A percentile compares a stretch with the other conserved stretches of the same genome.
These are phyloP conservation scores for Itoplectis maculator DNA, from an alignment of 2,888 invertebrate genomes.

Conservation along the genomic window DNA sequence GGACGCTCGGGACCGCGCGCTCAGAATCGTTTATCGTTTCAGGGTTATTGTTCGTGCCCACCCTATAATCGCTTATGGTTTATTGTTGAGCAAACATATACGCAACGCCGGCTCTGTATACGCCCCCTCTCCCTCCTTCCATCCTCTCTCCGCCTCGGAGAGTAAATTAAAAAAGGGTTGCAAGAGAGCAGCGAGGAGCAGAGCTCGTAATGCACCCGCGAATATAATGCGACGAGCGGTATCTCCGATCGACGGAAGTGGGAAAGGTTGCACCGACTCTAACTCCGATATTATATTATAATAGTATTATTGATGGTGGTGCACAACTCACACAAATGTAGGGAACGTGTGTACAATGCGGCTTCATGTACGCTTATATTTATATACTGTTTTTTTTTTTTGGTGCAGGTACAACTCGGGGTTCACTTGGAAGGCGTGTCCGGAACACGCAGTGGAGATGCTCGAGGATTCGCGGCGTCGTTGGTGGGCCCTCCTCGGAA, in stretches of 20 bases:
- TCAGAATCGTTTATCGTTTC: conserved; percentile 64
- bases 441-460: conserved; percentile 32
- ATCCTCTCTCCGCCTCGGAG: conserved; percentile 42
- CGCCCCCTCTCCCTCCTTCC: conserved; percentile 54
- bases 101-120: conserved; percentile 46
- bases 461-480: conserved; percentile 26
- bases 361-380: not conserved
- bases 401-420: not conserved
- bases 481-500: conserved; percentile 55
- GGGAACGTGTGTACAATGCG: not conserved
- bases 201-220: conserved; percentile 63
- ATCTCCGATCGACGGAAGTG: conserved; percentile 61
- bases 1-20: conserved; percentile 38
- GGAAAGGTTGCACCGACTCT: conserved; percentile 61
- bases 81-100: conserved; percentile 67
- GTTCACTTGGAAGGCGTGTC: conserved; percentile 54
- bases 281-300: conserved; percentile 39
- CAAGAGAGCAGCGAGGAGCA: not conserved
- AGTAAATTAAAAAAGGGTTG: conserved; percentile 72
- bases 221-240: conserved; percentile 66
- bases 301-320: conserved; percentile 26
- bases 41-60: conserved; percentile 60
- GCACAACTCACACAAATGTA: not conserved
- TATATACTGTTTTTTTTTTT: not conserved
- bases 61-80: conserved; percentile 66